Evolutionary conservation across 2,888 invertebrate species (phyloP).

Genomic region (Cheilosia urbana): DNA sequence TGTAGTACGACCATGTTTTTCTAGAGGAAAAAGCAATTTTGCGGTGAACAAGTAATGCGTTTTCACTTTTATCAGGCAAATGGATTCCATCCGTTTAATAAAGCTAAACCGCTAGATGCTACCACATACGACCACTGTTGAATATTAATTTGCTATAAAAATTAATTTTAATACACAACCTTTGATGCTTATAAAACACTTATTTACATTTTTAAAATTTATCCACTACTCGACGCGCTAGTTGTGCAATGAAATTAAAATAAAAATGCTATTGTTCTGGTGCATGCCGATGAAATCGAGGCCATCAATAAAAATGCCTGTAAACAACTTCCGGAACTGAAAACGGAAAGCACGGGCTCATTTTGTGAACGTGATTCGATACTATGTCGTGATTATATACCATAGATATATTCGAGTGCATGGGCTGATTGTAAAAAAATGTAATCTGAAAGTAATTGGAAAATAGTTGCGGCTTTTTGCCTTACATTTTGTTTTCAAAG

Average conservation of each 20-base stretch:
- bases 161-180: neutral
- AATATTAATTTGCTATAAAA: constrained; percentile 3
- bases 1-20: too few relatives aligned
- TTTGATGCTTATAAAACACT: constrained; percentile 6
- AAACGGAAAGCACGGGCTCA: constrained; percentile 34
- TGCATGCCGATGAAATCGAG: constrained; percentile 1
- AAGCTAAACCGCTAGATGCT: neutral
- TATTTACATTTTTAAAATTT: constrained; percentile 35
- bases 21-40: too few relatives aligned
- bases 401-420: neutral
- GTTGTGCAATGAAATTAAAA: constrained; percentile 42
- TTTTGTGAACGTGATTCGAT: constrained; percentile 35
- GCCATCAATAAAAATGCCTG: constrained; percentile 27
- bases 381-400: constrained; percentile 11
- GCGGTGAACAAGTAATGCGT: too few relatives aligned
- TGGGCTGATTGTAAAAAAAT: constrained; percentile 1
- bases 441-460: constrained; percentile 16
- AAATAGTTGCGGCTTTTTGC: constrained; percentile 22
- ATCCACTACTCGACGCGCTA: constrained; percentile 1
- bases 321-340: constrained; percentile 40
- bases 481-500: neutral
- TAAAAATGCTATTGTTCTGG: constrained; percentile 9
- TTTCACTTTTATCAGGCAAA: too few relatives aligned
- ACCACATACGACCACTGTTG: neutral
- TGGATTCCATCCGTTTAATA: too few relatives aligned